A percentile compares a stretch with the other conserved stretches of the same genome.
These are phyloP conservation scores for Xiphydria camelus DNA, from an alignment of 2,888 invertebrate genomes.

Conservation along the genomic window DNA sequence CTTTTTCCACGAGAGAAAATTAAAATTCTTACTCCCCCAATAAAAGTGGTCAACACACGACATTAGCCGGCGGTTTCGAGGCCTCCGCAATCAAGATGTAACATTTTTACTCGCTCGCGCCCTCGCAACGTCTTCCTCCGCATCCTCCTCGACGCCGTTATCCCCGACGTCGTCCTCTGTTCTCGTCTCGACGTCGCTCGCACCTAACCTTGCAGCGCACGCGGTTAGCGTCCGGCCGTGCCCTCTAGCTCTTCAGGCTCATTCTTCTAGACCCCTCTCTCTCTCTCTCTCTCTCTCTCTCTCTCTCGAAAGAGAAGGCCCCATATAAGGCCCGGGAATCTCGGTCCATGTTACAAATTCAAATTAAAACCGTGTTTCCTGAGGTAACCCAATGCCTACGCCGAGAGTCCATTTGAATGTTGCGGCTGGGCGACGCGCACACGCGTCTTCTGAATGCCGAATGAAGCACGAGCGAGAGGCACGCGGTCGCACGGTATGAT, in stretches of 20 bases:
- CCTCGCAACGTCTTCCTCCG: too few relatives aligned
- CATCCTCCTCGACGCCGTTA: too few relatives aligned
- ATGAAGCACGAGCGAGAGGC: slow-evolving; percentile 17
- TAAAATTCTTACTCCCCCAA: slow-evolving; percentile 4
- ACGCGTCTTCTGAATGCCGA: slow-evolving; percentile 30
- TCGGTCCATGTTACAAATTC: slow-evolving; percentile 40
- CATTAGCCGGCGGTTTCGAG: slow-evolving; percentile 18
- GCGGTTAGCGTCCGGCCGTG: too few relatives aligned
- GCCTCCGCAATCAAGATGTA: slow-evolving; percentile 38
- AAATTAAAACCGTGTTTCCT: slow-evolving; percentile 46
- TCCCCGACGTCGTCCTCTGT: too few relatives aligned
- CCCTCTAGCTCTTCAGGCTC: background rate
- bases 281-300: slow-evolving; percentile 18
- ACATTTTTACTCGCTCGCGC: slow-evolving; percentile 30
- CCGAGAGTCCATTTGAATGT: slow-evolving; percentile 24
- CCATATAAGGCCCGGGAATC: slow-evolving; percentile 37
- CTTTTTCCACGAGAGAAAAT: too few relatives aligned
- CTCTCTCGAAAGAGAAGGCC: slow-evolving; percentile 10
- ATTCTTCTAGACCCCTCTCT: too few relatives aligned
- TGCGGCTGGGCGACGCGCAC: slow-evolving; percentile 10
- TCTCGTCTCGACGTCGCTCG: slow-evolving; percentile 7
- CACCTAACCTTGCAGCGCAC: too few relatives aligned
- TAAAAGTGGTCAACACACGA: slow-evolving; percentile 14
- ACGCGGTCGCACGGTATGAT: too few relatives aligned
- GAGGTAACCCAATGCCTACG: slow-evolving; percentile 38